Conservation (phyloP, 92 coral and sea anemone species). For the Umimayanthus chanpuru region DNA sequence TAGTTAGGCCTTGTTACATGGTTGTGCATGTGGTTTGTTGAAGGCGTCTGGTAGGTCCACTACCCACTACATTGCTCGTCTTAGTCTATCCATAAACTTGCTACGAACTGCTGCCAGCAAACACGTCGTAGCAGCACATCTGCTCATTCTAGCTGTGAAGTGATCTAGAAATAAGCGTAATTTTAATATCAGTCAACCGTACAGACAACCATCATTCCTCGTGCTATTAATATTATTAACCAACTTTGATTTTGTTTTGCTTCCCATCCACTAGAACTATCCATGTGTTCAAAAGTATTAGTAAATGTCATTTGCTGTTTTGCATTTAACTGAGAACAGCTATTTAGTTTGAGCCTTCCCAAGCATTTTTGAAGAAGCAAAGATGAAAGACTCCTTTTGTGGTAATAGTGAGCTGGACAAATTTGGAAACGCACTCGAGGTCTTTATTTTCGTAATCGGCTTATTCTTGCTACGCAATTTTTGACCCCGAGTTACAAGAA, state of each 20-base stretch:
- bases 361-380: background rate
- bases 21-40: conserved; percentile 20
- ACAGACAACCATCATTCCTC: background rate
- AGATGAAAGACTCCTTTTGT: conserved; percentile 8
- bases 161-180: background rate
- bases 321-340: background rate
- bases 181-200: background rate
- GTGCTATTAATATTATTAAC: background rate
- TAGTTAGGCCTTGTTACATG: background rate
- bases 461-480: background rate
- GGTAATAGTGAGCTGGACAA: background rate
- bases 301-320: too few relatives aligned
- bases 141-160: background rate
- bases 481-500: background rate
- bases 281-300: background rate
- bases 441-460: background rate
- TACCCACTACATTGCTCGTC: background rate
- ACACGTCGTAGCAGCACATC: background rate
- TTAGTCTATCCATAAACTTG: background rate
- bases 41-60: conserved; percentile 20
- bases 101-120: background rate
- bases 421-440: background rate
- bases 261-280: background rate
- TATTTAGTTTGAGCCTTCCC: background rate
- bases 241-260: too few relatives aligned